phyloP scores from a whole-genome alignment of 2,113 vertebrate species.

The human region DNA sequence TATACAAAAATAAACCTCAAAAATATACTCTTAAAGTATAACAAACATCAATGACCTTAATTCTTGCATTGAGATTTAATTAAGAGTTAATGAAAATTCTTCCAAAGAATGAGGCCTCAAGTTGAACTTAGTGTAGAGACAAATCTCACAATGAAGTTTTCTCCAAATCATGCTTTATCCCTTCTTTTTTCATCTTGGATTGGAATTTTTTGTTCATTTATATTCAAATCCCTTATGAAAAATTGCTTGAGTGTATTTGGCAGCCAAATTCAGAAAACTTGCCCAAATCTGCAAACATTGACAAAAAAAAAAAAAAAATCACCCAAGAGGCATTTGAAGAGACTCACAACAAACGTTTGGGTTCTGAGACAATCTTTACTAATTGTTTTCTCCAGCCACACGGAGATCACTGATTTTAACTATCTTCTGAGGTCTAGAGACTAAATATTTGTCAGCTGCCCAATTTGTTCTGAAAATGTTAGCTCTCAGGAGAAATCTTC shows the following conservation, averaged over 20 bases:
- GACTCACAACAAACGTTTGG: constrained; percentile 7
- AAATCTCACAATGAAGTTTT: not conserved
- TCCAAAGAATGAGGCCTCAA: not conserved
- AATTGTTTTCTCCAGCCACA: constrained; percentile 55
- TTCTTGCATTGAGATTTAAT: not conserved
- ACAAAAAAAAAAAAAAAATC: not conserved
- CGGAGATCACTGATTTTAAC: constrained; percentile 68
- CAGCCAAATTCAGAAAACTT: not conserved
- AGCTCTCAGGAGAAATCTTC: constrained; percentile 65
- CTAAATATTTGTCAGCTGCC: constrained; percentile 67
- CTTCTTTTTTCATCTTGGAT: not conserved
- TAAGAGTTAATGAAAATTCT: not conserved
- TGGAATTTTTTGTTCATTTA: not conserved
- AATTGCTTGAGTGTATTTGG: not conserved
- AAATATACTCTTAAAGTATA: not conserved
- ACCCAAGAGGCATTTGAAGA: not conserved
- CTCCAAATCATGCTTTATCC: not conserved
- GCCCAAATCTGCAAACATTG: not conserved
- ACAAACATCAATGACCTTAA: not conserved
- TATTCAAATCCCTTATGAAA: constrained; percentile 25
- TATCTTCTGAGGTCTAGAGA: constrained; percentile 58
- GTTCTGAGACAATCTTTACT: constrained; percentile 30
- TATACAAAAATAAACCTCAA: not conserved
- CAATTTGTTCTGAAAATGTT: constrained; percentile 77
- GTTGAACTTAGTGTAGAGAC: not conserved